Conservation (phyloP, 2,113 vertebrate genomes). For the Nannospalax galili region DNA sequence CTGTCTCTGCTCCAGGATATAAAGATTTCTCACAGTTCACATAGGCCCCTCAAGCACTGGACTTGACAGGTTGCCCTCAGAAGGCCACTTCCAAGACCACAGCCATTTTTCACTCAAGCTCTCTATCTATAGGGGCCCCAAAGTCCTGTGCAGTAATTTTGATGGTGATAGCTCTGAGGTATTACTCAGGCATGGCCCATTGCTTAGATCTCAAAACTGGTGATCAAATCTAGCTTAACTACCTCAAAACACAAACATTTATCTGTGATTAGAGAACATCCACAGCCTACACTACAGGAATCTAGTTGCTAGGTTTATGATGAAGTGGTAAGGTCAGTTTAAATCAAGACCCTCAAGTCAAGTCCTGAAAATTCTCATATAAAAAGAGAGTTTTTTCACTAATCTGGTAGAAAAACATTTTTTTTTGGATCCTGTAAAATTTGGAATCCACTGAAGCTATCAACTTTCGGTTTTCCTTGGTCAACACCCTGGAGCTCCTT, state of each 20-base stretch:
- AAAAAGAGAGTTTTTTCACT: not conserved
- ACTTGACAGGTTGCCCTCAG: slow-evolving; percentile 82
- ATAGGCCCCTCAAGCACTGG: slow-evolving; percentile 76
- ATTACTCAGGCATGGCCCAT: not conserved
- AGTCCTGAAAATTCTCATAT: not conserved
- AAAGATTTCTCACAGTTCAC: slow-evolving; percentile 85
- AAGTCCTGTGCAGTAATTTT: slow-evolving; percentile 42
- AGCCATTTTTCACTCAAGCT: slow-evolving; percentile 76
- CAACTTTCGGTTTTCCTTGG: not conserved
- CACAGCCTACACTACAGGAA: not conserved
- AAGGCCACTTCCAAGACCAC: slow-evolving; percentile 82
- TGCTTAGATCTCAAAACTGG: slow-evolving; percentile 47
- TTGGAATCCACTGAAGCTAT: not conserved
- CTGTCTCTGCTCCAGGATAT: slow-evolving; percentile 83
- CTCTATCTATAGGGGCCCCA: slow-evolving; percentile 63
- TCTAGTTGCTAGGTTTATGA: not conserved
- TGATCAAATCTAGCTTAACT: not conserved
- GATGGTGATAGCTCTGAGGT: slow-evolving; percentile 6
- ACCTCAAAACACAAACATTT: slow-evolving; percentile 3
- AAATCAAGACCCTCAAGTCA: not conserved
- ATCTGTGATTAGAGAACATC: not conserved
- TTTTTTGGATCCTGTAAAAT: not conserved
- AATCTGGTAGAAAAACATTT: not conserved
- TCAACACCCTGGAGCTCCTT: not conserved
- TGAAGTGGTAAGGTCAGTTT: not conserved